These are phyloP conservation scores for Volucella bombylans DNA, from an alignment of 2,888 invertebrate genomes.

Conservation along the genomic window DNA sequence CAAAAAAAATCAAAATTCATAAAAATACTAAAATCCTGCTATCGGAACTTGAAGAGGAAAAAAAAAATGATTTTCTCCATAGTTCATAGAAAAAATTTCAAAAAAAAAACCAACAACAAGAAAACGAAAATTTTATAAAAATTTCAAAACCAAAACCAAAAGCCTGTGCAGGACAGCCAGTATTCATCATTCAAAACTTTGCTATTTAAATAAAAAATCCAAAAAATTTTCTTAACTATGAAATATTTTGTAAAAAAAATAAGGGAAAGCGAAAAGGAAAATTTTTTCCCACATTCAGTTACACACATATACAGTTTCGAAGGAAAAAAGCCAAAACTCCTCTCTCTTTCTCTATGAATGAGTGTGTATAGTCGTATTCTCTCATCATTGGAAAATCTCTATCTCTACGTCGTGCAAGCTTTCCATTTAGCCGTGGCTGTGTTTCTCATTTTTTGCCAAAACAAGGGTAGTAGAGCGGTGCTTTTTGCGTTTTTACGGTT, in stretches of 20 bases:
- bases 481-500: slow-evolving; percentile 16
- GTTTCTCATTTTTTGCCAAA: slow-evolving; percentile 3
- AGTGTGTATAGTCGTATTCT: too few relatives aligned
- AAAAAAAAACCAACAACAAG: neutral
- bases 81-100: too few relatives aligned
- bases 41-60: neutral
- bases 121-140: neutral
- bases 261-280: slow-evolving; percentile 1
- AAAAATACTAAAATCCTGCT: neutral
- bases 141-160: too few relatives aligned
- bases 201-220: neutral
- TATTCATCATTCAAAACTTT: too few relatives aligned
- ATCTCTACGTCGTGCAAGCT: slow-evolving; percentile 24
- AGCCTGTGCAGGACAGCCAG: too few relatives aligned
- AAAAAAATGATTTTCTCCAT: too few relatives aligned
- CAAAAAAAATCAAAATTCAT: neutral
- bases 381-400: slow-evolving; percentile 46
- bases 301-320: slow-evolving; percentile 14
- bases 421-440: neutral
- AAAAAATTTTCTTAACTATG: neutral
- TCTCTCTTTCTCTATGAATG: slow-evolving; percentile 4
- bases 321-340: slow-evolving; percentile 15
- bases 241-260: neutral
- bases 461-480: slow-evolving; percentile 55
- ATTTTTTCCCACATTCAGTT: slow-evolving; percentile 20